Base-by-base conservation (phyloP, 35 echinoderm and acorn worm genomes). In the Acanthaster planci region DNA sequence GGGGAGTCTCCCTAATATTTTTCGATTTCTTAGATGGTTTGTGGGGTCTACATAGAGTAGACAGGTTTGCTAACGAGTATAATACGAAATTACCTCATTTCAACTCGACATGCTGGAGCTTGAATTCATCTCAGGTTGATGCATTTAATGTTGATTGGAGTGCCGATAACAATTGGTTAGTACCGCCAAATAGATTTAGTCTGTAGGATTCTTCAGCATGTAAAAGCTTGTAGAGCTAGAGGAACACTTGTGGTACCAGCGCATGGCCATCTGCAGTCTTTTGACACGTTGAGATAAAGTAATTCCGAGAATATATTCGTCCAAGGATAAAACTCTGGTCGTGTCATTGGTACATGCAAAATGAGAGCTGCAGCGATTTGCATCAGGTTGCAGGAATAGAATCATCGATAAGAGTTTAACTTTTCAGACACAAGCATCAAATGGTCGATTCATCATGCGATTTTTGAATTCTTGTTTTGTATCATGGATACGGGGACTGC, bases 11-110 rank as follows among this genome's bases (percentile, higher is more conserved):
- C n/a, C n/a, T n/a, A n/a, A n/a, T n/a, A n/a, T n/a, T n/a, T n/a
- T n/a, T n/a, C n/a, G n/a, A n/a, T n/a, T 77, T 57, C 44, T 53
- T 90, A 19, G 64, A 90, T 57, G 42, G 27, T 9, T 5, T 90
- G 39, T 90, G 88, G 88, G 88, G 88, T 5, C 88, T 81, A 36
- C 80, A 90, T 51, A 76, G 60, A 17, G 60, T 90, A 22, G 88
- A 90, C 31, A 76, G 88, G 16, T 90, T 90, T 84, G 88, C 88
- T 50, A 53, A 77, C 34, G 40, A 84, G 40, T 7, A 52, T 37
- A 90, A 90, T 55, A 34, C 21, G 19, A 77, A 84, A 78, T 10
- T 83, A 9, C 2, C n/a, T 5, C 51, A 21, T n/a, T 90, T 84
- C 40, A 84, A 83, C 40, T 84, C 80, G 5, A 90, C 54, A 84